phyloP scores from a whole-genome alignment of 92 coral and sea anemone species.

The Umimayanthus kanabou region DNA sequence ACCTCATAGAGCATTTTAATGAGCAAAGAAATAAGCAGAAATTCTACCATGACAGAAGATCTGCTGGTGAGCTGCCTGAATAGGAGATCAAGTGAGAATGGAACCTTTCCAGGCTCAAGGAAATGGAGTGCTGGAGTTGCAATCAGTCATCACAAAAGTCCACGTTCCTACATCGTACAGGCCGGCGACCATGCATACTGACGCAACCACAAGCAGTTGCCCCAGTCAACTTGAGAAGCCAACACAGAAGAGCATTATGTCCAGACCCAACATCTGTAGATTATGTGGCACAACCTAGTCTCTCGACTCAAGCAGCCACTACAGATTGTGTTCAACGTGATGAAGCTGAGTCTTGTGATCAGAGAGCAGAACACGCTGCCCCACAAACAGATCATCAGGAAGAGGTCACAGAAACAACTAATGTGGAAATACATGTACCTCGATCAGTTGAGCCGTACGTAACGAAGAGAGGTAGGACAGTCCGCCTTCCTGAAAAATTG shows the following conservation, averaged over 20 bases:
- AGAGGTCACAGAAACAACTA: no score
- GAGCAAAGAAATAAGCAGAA: constrained; percentile 46
- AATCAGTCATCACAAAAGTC: constrained; percentile 33
- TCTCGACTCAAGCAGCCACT: not conserved
- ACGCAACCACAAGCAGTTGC: constrained; percentile 14
- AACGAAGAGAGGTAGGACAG: constrained; percentile 37
- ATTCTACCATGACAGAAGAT: constrained; percentile 47
- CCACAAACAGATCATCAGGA: no score
- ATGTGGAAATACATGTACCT: no score
- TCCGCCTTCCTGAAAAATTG: constrained; percentile 3
- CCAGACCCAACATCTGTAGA: not conserved
- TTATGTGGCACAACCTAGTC: not conserved
- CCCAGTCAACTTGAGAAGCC: not conserved
- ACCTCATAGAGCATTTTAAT: constrained; percentile 28
- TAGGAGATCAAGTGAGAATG: constrained; percentile 45
- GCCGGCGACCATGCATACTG: not conserved
- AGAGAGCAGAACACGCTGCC: no score
- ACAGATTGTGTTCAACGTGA: no score
- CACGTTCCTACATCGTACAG: constrained; percentile 47
- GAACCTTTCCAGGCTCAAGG: constrained; percentile 43
- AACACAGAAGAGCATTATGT: not conserved
- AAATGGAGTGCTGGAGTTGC: constrained; percentile 26
- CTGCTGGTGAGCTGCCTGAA: constrained; percentile 40
- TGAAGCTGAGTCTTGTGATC: no score
- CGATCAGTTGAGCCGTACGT: no score